These are phyloP conservation scores for Dasysyrphus tricinctus DNA, from an alignment of 2,888 invertebrate species.

Conservation along the genomic window DNA sequence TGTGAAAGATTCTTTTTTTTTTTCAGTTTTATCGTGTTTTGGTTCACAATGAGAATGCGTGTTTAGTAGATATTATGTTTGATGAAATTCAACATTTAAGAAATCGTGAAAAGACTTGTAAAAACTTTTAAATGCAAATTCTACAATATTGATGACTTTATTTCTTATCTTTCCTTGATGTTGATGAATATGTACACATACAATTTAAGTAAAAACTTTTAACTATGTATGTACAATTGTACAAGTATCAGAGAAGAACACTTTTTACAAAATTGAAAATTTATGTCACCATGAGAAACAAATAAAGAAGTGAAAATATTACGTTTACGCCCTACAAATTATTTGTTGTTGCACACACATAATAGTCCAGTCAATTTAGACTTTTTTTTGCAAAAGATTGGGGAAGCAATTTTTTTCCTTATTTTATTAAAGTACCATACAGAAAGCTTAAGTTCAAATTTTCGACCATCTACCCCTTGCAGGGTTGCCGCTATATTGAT, in stretches of 20 bases:
- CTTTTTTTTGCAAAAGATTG: too few relatives aligned
- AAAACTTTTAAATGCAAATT: constrained; percentile 22
- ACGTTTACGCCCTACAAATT: background rate
- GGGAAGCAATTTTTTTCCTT: too few relatives aligned
- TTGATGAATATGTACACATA: constrained; percentile 10
- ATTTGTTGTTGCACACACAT: too few relatives aligned
- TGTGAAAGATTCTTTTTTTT: constrained; percentile 23
- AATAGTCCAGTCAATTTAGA: too few relatives aligned
- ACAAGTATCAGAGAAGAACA: background rate
- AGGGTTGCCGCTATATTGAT: too few relatives aligned
- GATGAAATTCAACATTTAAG: background rate
- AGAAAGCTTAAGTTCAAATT: too few relatives aligned
- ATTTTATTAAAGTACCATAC: too few relatives aligned
- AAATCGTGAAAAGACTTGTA: constrained; percentile 12
- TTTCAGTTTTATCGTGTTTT: constrained; percentile 25
- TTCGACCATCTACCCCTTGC: too few relatives aligned
- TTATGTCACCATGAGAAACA: constrained; percentile 15
- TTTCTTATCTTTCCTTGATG: background rate
- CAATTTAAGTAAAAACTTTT: constrained; percentile 8
- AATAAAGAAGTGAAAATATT: background rate
- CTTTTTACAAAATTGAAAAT: constrained; percentile 15
- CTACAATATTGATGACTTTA: constrained; percentile 13
- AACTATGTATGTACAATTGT: constrained; percentile 36
- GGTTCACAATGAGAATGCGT: constrained; percentile 24
- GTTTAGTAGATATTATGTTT: constrained; percentile 2